These are phyloP conservation scores for Macroramphosus scolopax DNA, from an alignment of 2,797 vertebrate species.

Conservation along the genomic window DNA sequence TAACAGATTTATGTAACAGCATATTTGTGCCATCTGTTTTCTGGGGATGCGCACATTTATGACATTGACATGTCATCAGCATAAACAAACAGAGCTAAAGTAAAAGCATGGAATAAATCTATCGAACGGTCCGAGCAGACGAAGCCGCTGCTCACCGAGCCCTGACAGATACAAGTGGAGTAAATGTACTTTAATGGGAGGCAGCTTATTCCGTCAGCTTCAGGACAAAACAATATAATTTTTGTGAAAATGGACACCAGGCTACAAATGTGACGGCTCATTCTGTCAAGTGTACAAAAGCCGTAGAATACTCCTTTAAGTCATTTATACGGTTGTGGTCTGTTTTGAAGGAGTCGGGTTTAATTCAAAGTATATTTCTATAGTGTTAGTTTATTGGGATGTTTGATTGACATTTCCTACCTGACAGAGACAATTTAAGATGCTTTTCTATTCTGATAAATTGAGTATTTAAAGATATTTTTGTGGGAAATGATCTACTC, in stretches of 20 bases:
- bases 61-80: background rate
- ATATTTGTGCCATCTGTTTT: no score
- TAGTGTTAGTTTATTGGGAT: conserved; percentile 7
- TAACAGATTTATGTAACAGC: no score
- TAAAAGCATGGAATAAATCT: conserved; percentile 13
- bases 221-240: no score
- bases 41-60: background rate
- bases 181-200: conserved; percentile 9
- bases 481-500: background rate
- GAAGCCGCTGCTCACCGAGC: background rate
- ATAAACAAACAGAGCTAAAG: conserved; percentile 10
- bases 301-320: background rate
- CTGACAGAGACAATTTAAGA: conserved; percentile 11
- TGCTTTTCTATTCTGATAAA: background rate
- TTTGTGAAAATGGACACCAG: conserved; percentile 4
- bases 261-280: conserved; percentile 1
- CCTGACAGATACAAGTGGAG: conserved; percentile 10
- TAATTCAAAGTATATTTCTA: conserved; percentile 13
- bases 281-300: conserved; percentile 8
- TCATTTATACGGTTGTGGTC: background rate
- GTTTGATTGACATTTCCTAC: conserved; percentile 9
- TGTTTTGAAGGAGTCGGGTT: conserved; percentile 3
- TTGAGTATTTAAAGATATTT: background rate
- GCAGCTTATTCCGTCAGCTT: conserved; percentile 8
- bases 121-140: conserved; percentile 14